Evolutionary conservation across 1,140 invertebrate species (phyloP).

Genomic region (Euschistus heros): DNA sequence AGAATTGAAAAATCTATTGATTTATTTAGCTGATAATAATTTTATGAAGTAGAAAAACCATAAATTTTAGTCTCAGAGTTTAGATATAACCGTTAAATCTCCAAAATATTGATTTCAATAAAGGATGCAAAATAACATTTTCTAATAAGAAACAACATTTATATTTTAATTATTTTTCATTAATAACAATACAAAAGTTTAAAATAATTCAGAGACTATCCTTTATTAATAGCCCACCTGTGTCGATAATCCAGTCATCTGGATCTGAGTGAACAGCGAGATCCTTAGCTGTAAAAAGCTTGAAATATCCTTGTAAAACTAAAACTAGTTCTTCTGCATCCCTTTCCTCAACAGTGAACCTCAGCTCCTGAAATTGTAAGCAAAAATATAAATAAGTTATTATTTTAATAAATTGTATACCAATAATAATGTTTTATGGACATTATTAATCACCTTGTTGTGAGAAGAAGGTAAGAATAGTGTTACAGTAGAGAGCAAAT

Average conservation of each 20-base stretch:
- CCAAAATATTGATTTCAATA: too few relatives aligned
- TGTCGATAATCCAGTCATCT: slow-evolving; percentile 49
- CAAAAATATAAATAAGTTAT: not conserved
- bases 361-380: slow-evolving; percentile 41
- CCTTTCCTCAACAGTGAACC: slow-evolving; percentile 66
- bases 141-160: too few relatives aligned
- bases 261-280: slow-evolving; percentile 48
- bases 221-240: slow-evolving; percentile 38
- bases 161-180: too few relatives aligned
- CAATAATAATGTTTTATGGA: not conserved
- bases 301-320: slow-evolving; percentile 66
- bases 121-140: too few relatives aligned
- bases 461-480: slow-evolving; percentile 42
- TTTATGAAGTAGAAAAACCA: too few relatives aligned
- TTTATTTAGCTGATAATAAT: too few relatives aligned
- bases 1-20: too few relatives aligned
- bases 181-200: too few relatives aligned
- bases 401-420: not conserved
- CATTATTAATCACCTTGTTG: slow-evolving; percentile 29
- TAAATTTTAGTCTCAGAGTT: too few relatives aligned
- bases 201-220: too few relatives aligned
- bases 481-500: slow-evolving; percentile 53
- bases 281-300: slow-evolving; percentile 47
- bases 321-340: slow-evolving; percentile 75
- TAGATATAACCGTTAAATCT: too few relatives aligned